Percentiles rank a stretch among this genome's conserved stretches.
Conservation (phyloP, 2,888 invertebrate genomes). For the Xestia c-nigrum region DNA sequence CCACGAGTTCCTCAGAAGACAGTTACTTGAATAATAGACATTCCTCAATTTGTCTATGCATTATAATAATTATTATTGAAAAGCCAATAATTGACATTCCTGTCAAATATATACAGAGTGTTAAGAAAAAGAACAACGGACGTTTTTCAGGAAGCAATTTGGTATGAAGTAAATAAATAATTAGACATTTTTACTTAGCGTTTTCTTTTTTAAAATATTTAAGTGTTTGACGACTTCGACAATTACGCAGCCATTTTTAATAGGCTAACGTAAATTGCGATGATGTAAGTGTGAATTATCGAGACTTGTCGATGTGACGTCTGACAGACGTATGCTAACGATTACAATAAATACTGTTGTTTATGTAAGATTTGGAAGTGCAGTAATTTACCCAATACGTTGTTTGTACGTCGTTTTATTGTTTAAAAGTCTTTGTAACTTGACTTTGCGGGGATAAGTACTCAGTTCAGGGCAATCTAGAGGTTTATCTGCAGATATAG, state of each 20-base stretch:
- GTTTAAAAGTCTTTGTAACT: neutral
- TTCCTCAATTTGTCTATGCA: slow-evolving; percentile 15
- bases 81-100: slow-evolving; percentile 19
- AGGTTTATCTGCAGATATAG: neutral
- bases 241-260: slow-evolving; percentile 26
- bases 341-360: slow-evolving; percentile 23
- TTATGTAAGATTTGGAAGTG: slow-evolving; percentile 9
- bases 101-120: neutral
- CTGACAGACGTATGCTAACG: slow-evolving; percentile 36
- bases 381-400: slow-evolving; percentile 12
- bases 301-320: slow-evolving; percentile 16
- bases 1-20: no score
- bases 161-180: slow-evolving; percentile 2
- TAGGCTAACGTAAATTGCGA: slow-evolving; percentile 19
- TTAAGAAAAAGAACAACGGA: neutral
- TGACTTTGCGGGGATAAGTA: slow-evolving; percentile 4
- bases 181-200: neutral
- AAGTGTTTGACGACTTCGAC: slow-evolving; percentile 3
- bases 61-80: slow-evolving; percentile 4
- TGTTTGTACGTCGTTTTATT: slow-evolving; percentile 7
- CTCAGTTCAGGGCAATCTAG: neutral
- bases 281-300: slow-evolving; percentile 55
- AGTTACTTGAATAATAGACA: slow-evolving; percentile 4
- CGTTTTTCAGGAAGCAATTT: neutral
- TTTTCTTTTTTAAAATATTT: slow-evolving; percentile 4